Evolutionary conservation across 1,140 invertebrate genomes (phyloP), one percentile per base, ranked within the genome.

Genomic region (Luehdorfia chinensis): DNA sequence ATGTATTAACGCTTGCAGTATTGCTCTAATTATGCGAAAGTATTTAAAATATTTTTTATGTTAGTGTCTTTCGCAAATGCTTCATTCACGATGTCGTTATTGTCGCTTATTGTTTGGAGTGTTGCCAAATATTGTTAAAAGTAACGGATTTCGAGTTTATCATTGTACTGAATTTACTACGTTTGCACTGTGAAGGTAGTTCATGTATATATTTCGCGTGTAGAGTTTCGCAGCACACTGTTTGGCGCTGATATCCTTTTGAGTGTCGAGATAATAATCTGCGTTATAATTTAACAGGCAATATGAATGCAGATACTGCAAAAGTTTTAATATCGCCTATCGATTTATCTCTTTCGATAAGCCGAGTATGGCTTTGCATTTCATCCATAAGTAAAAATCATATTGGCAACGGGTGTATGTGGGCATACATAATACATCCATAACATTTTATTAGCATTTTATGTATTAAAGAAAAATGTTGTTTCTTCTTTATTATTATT

Each of bases 101-200:
- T 12, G 30, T 31, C 12, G 30, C 12, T 30, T 28, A 8, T 43
- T n/a, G 25, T 43, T 43, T 43, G 39, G 39, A 28, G 14, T 14
- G 25, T 43, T 43, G 27, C 39, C 39, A 43, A 43, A 43, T 30
- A 19, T 16, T 16, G 13, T 27, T 27, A 16, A 43, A 43, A 43
- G 39, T 43, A 27, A 43, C 14, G 39, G 11, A 9, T 43, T 43
- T 43, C 9, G 39, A 8, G 39, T 43, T 43, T 30, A 5, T 28
- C 14, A 14, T 30, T 43, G 21, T 18, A 27, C 15, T 11, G 27
- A 16, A 18, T 43, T 15, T 11, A 13, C 18, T 28, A 16, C 14
- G 39, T 15, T 4, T 39, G 12, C 12, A 39, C 21, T 21, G 14
- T 30, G 27, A 14, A 43, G 27, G 39, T 16, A 43, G 27, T 27